phyloP scores from a whole-genome alignment of 2,113 vertebrate species.

The Nansenia antarctica region DNA sequence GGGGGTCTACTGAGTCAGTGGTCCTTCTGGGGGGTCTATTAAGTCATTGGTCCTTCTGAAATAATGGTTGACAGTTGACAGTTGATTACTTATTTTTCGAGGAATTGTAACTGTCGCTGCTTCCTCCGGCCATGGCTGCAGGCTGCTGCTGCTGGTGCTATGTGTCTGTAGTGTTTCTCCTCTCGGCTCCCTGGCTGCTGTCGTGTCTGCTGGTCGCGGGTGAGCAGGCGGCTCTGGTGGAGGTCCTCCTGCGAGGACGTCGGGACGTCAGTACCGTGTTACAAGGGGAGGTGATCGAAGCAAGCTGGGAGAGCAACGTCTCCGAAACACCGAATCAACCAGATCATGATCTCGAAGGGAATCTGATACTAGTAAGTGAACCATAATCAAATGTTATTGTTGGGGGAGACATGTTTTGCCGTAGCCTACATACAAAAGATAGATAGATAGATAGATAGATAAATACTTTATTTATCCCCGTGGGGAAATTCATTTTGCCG shows the following conservation, averaged over 20 bases:
- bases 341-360: conserved; percentile 59
- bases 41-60: background rate
- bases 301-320: conserved; percentile 33
- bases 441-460: too few relatives aligned
- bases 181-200: conserved; percentile 50
- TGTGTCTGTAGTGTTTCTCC: conserved; percentile 24
- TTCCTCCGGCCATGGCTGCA: conserved; percentile 38
- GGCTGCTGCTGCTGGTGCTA: conserved; percentile 22
- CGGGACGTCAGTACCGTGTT: conserved; percentile 57
- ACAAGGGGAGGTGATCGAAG: conserved; percentile 73
- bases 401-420: too few relatives aligned
- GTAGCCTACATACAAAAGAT: too few relatives aligned
- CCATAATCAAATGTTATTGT: background rate
- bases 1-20: background rate
- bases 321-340: conserved; percentile 30
- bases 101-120: background rate
- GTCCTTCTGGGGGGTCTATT: background rate
- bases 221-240: conserved; percentile 71
- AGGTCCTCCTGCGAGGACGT: conserved; percentile 67
- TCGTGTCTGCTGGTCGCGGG: conserved; percentile 46
- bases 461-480: too few relatives aligned
- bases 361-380: conserved; percentile 74
- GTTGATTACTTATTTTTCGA: background rate
- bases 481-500: too few relatives aligned
- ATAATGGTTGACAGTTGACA: conserved; percentile 27